Evolutionary conservation across 1,140 invertebrate species (phyloP), one percentile per base, ranked within the genome.

Genomic region (Drosophila equinoxialis): DNA sequence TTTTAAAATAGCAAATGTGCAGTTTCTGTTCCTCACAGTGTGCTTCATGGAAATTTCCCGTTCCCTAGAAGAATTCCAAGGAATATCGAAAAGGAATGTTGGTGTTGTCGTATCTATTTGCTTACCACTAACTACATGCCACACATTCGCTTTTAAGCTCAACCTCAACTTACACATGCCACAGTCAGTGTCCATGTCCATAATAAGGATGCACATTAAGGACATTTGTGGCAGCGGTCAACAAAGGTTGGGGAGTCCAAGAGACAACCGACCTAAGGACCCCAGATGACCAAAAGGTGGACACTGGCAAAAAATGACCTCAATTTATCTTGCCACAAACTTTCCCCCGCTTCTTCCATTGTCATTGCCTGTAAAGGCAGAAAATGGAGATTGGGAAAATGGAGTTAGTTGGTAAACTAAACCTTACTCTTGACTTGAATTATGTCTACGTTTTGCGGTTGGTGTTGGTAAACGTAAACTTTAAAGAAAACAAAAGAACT

Each of bases 191-290:
- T 51, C 45, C 45, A 17, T 51, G 83, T 80, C 80, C 77, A 84
- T 80, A 78, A 84, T 80, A 78, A 83, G 84, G 84, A 89, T 84
- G 84, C 84, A 89, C 84, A 89, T 90, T 90, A 91, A 77, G 90
- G 76, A 85, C 90, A 91, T 91, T 83, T 90, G 90, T 74, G 76
- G 72, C 74, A 77, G 66, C 74, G 86, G 90, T 86, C 85, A 79
- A 83, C 83, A 87, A 89, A 81, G 84, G 77, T 77, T 71, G 77
- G 71, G 71, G 48, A 71, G 79, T 81, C 71, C 81, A 71, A 65
- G 58, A 51, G 66, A 45, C 65, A 10, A 51, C 67, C 11, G 61
- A 41, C 59, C 42, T 17, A 61, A 71, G 68, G 74, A 74, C 81
- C 72, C 72, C 37, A 67, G 70, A 85, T 70, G 82, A 68, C 83